A percentile compares a stretch with the other conserved stretches of the same genome.
phyloP scores from a whole-genome alignment of 2,797 vertebrate genomes.

The Enteromius afrohamiltoni region DNA sequence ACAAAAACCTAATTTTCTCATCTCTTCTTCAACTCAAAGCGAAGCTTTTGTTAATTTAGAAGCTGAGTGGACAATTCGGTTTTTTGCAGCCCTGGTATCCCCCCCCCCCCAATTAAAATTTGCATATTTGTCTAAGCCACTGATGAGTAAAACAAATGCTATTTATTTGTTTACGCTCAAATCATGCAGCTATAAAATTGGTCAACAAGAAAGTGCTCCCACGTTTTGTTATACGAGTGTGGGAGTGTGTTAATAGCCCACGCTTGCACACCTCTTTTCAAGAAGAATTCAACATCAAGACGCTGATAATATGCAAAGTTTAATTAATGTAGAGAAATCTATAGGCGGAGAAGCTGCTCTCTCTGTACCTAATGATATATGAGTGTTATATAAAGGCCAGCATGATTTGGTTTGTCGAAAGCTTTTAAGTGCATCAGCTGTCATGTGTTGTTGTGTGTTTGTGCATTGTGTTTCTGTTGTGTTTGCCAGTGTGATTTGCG shows the following conservation, averaged over 20 bases:
- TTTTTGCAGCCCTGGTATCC: background rate
- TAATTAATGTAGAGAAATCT: background rate
- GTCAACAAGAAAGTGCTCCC: background rate
- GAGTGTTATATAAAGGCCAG: constrained; percentile 70
- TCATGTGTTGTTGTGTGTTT: constrained; percentile 52
- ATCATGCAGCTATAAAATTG: background rate
- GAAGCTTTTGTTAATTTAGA: constrained; percentile 26
- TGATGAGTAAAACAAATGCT: constrained; percentile 1
- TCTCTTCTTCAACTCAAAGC: constrained; percentile 8
- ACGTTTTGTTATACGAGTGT: background rate
- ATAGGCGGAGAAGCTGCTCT: constrained; percentile 62
- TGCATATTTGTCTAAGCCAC: constrained; percentile 3
- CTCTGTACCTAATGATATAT: constrained; percentile 31
- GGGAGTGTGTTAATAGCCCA: background rate
- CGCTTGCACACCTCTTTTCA: background rate
- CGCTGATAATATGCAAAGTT: background rate
- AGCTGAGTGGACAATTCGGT: constrained; percentile 21
- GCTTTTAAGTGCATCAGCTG: constrained; percentile 65
- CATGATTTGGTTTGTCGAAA: constrained; percentile 66
- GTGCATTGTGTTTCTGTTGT: constrained; percentile 60
- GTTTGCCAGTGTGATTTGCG: constrained; percentile 45
- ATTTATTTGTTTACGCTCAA: background rate
- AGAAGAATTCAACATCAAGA: background rate
- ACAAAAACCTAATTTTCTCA: constrained; percentile 21
- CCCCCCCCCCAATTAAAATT: background rate